Base-by-base conservation (phyloP, 2,888 invertebrate species). In the Ophion slaviceki region DNA sequence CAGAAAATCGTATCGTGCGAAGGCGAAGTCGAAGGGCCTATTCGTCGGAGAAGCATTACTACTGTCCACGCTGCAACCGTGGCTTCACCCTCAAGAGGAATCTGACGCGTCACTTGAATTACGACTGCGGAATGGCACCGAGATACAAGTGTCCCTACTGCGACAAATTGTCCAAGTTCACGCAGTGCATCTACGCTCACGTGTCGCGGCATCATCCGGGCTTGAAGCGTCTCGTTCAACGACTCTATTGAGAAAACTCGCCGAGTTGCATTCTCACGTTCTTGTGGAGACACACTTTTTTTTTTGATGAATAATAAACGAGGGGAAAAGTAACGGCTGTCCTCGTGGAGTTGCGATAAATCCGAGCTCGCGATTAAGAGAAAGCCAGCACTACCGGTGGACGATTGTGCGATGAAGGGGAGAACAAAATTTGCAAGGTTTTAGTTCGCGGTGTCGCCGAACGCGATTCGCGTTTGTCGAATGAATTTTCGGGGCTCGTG, bases 141-240 rank as follows among this genome's bases (percentile, higher is more conserved):
- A 90, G 92, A 87, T 94, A 93, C 83, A 90, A 92, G 85, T 94
- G 94, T 82, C 92, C 92, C 0, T 91, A 92, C 80, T 94, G 94
- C 87, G 89, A 90, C 40, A 91, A 92, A 81, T 87, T 89, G 5
- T 91, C 91, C 68, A 91, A 92, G 77, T 91, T 91, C 61, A 89
- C 89, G 14, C 91, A 91, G 85, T 91, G 92, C 80, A 87, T 92
- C 86, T 92, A 92, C 79, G 90, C 90, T 14, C 92, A 92, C 80
- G 88, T 92, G 78, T 87, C 91, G 82, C 89, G 89, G 47, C 87
- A 90, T 75, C 92, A 92, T 79, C 89, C 90, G 6, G 87, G 89
- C n/a, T 74, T 88, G 45, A 82, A 82, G 45, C 81, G 82, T n/a
- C 87, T 75, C 82, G 88, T 90, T 85, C 88, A 82, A 20, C 87